A percentile compares a stretch with the other conserved stretches of the same genome.
Conservation (phyloP, 2,113 vertebrate species). For the Cheilinus undulatus region DNA sequence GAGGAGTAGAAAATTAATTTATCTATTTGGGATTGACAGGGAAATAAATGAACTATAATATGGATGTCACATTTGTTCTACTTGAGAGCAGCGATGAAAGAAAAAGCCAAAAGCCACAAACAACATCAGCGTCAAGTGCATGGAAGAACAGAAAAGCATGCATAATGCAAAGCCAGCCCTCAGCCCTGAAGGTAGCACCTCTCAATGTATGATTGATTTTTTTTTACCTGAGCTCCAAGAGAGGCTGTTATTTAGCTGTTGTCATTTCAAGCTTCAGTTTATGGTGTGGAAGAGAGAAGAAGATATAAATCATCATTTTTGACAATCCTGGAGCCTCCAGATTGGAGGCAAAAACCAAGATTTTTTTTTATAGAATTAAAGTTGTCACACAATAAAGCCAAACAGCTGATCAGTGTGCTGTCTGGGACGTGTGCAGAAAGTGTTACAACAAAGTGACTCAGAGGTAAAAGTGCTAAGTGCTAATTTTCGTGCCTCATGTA, state of each 20-base stretch:
- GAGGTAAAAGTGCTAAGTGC: too few species aligned
- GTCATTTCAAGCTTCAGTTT: background rate
- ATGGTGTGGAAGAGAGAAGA: background rate
- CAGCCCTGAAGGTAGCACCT: background rate
- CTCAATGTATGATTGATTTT: background rate
- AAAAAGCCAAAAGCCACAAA: background rate
- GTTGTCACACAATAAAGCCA: too few species aligned
- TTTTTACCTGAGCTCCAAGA: too few species aligned
- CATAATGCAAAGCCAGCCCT: background rate
- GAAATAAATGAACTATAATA: background rate
- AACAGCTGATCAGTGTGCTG: too few species aligned
- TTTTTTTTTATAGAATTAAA: too few species aligned
- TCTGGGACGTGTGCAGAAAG: too few species aligned
- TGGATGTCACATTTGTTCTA: background rate
- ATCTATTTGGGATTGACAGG: background rate
- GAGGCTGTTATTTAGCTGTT: background rate
- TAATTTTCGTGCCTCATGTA: too few species aligned
- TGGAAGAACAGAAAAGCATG: background rate
- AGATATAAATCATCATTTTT: background rate
- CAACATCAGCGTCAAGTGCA: background rate
- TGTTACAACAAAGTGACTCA: too few species aligned
- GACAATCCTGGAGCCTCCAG: too few species aligned
- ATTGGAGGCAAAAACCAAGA: too few species aligned
- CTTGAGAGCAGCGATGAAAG: background rate
- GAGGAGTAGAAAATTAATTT: background rate